Evolutionary conservation across 1,140 invertebrate genomes (phyloP).

Genomic region (Sarcophaga bullata): DNA sequence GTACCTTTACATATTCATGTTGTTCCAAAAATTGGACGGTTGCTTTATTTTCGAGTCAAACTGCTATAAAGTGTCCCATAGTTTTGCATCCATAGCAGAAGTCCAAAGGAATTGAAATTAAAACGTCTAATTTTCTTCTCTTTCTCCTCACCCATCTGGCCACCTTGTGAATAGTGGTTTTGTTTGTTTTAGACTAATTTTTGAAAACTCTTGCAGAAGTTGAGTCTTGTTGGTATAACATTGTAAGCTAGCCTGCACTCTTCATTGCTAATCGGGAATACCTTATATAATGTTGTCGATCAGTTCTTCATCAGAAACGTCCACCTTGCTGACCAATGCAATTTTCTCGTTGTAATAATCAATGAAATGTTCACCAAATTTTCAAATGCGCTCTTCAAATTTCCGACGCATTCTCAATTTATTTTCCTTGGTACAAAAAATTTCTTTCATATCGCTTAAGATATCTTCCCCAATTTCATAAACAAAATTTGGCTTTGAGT

Average conservation of each 20-base stretch:
- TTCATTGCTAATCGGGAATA: not conserved
- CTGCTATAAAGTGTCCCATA: too few species aligned
- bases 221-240: too few species aligned
- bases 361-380: not conserved
- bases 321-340: not conserved
- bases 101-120: too few species aligned
- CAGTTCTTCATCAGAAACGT: not conserved
- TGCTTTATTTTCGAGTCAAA: not conserved
- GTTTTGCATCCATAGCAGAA: too few species aligned
- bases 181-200: too few species aligned
- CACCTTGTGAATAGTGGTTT: too few species aligned
- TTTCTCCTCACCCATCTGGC: too few species aligned
- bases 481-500: not conserved
- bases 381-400: not conserved
- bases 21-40: not conserved
- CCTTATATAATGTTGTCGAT: not conserved
- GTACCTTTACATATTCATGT: slow-evolving; percentile 1
- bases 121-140: too few species aligned
- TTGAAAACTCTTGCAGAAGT: too few species aligned
- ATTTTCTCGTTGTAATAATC: not conserved
- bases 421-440: not conserved
- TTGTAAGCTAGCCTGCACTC: not conserved
- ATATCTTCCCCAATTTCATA: not conserved
- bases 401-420: not conserved
- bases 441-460: not conserved